phyloP scores from a whole-genome alignment of 2,113 vertebrate genomes.

The Acinonyx jubatus region DNA sequence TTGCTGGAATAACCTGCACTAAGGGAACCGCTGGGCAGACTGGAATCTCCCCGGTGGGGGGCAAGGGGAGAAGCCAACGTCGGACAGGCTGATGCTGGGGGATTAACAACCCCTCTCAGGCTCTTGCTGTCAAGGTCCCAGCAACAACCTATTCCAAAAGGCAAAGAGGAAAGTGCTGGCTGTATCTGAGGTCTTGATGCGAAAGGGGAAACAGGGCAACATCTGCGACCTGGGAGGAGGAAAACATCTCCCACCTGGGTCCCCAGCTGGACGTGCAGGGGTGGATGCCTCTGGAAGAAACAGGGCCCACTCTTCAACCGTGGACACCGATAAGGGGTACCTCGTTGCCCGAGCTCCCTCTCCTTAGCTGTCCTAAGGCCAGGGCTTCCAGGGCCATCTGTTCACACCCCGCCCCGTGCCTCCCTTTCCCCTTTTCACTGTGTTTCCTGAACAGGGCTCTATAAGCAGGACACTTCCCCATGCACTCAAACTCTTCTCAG shows the following conservation, averaged over 20 bases:
- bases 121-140: too few species aligned
- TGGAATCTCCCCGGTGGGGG: not conserved
- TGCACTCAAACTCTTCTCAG: not conserved
- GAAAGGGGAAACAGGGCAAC: not conserved
- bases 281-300: not conserved
- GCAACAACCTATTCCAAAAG: not conserved
- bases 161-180: not conserved
- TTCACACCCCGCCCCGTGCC: rapidly evolving
- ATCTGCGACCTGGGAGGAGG: rapidly evolving
- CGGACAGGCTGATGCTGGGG: not conserved
- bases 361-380: not conserved
- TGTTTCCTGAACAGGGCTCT: not conserved
- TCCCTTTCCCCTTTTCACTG: rapidly evolving
- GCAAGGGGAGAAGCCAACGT: not conserved
- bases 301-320: rapidly evolving
- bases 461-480: not conserved
- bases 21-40: not conserved
- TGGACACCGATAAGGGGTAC: too few species aligned
- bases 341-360: rapidly evolving
- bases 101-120: not conserved
- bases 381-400: not conserved
- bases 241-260: not conserved
- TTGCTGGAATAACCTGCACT: not conserved
- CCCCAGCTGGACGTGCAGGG: rapidly evolving
- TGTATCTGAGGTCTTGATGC: not conserved